Percentiles rank a stretch among this genome's conserved stretches.
phyloP scores from a whole-genome alignment of 2,888 invertebrate species.

The Thymelicus sylvestris region DNA sequence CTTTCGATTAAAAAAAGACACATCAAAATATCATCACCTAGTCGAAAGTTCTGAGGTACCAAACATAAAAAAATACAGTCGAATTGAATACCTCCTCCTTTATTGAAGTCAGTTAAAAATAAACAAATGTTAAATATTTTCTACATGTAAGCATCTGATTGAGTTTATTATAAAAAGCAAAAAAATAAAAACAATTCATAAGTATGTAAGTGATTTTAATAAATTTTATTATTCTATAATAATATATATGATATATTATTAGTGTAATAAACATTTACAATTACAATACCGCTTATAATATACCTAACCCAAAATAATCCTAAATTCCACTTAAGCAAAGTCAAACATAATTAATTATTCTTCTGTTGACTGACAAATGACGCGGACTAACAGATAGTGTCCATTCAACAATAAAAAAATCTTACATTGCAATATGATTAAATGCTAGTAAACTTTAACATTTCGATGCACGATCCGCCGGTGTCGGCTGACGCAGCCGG shows the following conservation, averaged over 20 bases:
- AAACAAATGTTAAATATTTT: no score
- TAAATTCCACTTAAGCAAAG: background rate
- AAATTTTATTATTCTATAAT: background rate
- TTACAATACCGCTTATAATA: background rate
- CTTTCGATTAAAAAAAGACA: no score
- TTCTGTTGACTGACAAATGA: no score
- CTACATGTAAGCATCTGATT: constrained; percentile 30
- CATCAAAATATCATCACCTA: no score
- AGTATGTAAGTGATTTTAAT: background rate
- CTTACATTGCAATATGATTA: constrained; percentile 1
- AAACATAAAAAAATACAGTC: no score
- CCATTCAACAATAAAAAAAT: no score
- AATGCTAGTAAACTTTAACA: constrained; percentile 37
- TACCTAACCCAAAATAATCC: background rate
- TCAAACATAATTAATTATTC: background rate
- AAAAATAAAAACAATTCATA: background rate
- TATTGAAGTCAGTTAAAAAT: no score
- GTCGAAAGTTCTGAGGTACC: no score
- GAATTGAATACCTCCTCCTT: no score
- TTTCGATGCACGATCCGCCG: constrained; percentile 71
- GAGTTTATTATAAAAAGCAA: background rate
- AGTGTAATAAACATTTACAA: constrained; percentile 1
- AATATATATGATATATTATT: background rate
- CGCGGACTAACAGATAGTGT: no score
- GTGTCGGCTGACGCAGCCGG: constrained; percentile 78